phyloP scores from a whole-genome alignment of 2,888 invertebrate species.

The Loripinus fragilis region DNA sequence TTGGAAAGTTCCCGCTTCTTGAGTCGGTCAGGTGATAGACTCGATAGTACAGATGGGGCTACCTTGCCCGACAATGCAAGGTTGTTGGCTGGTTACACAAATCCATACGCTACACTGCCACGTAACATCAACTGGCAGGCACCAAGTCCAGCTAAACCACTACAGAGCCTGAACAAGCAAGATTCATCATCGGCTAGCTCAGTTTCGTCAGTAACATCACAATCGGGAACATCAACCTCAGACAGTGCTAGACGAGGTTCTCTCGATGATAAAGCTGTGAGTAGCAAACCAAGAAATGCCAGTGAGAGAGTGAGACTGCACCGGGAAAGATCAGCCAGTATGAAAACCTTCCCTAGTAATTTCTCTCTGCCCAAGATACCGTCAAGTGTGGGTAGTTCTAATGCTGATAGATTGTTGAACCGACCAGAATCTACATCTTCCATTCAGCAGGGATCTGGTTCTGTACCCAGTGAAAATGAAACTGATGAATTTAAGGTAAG shows the following conservation, averaged over 20 bases:
- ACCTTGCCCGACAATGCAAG: constrained; percentile 46
- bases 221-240: constrained; percentile 49
- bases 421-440: constrained; percentile 31
- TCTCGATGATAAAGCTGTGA: constrained; percentile 64
- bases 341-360: constrained; percentile 74
- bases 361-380: constrained; percentile 67
- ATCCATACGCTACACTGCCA: constrained; percentile 67
- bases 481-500: constrained; percentile 82
- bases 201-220: constrained; percentile 48
- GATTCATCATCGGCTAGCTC: constrained; percentile 53
- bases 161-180: constrained; percentile 28
- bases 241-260: constrained; percentile 60
- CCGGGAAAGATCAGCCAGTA: constrained; percentile 73
- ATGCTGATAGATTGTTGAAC: constrained; percentile 54
- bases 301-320: constrained; percentile 65
- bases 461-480: constrained; percentile 69
- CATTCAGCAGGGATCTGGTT: neutral
- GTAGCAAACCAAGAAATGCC: constrained; percentile 45
- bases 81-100: constrained; percentile 61
- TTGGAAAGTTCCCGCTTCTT: constrained; percentile 71
- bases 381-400: constrained; percentile 44
- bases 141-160: constrained; percentile 37
- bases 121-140: constrained; percentile 61
- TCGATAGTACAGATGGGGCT: constrained; percentile 59
- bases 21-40: constrained; percentile 76